Conservation (phyloP, 1,140 invertebrate genomes). For the Sipha flava region DNA sequence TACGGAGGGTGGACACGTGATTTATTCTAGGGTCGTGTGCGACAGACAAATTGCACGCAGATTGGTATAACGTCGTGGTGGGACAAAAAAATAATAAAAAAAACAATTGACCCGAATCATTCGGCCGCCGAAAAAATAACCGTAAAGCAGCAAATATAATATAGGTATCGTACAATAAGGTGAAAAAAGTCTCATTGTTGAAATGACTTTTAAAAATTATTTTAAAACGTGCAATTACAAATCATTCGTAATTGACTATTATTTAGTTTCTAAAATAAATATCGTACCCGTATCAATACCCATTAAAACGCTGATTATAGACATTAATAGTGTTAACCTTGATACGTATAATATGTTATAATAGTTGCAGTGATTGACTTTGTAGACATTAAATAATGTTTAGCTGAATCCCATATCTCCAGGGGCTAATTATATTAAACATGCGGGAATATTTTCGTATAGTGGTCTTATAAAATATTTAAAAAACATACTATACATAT, state of each 20-base stretch:
- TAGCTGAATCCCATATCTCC: not conserved
- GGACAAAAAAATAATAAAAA: not conserved
- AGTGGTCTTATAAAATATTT: too few relatives aligned
- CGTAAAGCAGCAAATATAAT: not conserved
- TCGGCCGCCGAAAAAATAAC: not conserved
- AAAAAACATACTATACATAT: too few relatives aligned
- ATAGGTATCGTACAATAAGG: not conserved
- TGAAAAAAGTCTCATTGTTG: not conserved
- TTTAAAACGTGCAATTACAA: not conserved
- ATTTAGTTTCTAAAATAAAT: not conserved
- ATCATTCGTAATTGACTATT: not conserved
- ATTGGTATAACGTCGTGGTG: not conserved
- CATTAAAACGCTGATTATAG: not conserved
- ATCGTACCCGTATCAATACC: not conserved
- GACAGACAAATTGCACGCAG: not conserved
- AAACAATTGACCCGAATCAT: not conserved
- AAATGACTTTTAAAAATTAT: not conserved
- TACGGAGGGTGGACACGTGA: conserved; percentile 13
- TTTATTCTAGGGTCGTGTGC: conserved; percentile 21
- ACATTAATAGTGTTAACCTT: not conserved
- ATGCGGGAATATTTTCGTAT: too few relatives aligned
- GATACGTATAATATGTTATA: not conserved
- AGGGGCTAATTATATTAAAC: not conserved
- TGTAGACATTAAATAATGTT: not conserved
- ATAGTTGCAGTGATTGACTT: not conserved